A percentile compares a stretch with the other conserved stretches of the same genome.
Conservation (phyloP, 2,888 invertebrate genomes). For the Crocallis elinguaria region DNA sequence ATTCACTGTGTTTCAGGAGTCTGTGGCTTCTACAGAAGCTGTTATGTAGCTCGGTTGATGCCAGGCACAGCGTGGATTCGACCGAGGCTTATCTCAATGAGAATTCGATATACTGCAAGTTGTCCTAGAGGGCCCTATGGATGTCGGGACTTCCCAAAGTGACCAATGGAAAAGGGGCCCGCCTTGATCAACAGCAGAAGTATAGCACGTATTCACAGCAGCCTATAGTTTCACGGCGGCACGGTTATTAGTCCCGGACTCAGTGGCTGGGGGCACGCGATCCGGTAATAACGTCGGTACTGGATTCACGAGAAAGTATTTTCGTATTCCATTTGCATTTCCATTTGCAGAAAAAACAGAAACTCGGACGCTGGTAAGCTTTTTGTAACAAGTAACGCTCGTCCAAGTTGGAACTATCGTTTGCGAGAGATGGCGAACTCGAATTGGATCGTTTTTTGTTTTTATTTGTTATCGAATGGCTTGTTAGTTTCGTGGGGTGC, state of each 20-base stretch:
- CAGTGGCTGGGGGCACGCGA: slow-evolving; percentile 52
- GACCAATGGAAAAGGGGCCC: too few relatives aligned
- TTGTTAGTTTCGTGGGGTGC: not conserved
- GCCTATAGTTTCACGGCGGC: slow-evolving; percentile 35
- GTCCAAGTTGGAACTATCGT: slow-evolving; percentile 28
- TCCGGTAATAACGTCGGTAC: slow-evolving; percentile 43
- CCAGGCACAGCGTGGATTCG: too few relatives aligned
- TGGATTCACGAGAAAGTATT: slow-evolving; percentile 21
- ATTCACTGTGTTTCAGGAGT: too few relatives aligned
- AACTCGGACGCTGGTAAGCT: slow-evolving; percentile 20
- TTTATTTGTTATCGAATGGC: not conserved
- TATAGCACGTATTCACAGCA: slow-evolving; percentile 17
- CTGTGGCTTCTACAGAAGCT: too few relatives aligned
- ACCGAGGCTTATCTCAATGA: too few relatives aligned
- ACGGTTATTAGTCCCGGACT: slow-evolving; percentile 48
- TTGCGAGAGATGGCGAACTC: slow-evolving; percentile 23
- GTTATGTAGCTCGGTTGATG: too few relatives aligned
- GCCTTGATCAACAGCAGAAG: slow-evolving; percentile 12
- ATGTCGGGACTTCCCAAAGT: too few relatives aligned
- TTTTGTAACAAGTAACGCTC: slow-evolving; percentile 30
- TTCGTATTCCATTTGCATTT: slow-evolving; percentile 37
- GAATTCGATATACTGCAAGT: too few relatives aligned
- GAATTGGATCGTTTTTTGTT: not conserved
- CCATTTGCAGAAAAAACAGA: slow-evolving; percentile 40
- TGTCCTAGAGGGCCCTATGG: too few relatives aligned